Percentiles rank a stretch among this genome's conserved stretches.
phyloP scores from a whole-genome alignment of 1,140 invertebrate genomes.

The Helicoverpa zea region DNA sequence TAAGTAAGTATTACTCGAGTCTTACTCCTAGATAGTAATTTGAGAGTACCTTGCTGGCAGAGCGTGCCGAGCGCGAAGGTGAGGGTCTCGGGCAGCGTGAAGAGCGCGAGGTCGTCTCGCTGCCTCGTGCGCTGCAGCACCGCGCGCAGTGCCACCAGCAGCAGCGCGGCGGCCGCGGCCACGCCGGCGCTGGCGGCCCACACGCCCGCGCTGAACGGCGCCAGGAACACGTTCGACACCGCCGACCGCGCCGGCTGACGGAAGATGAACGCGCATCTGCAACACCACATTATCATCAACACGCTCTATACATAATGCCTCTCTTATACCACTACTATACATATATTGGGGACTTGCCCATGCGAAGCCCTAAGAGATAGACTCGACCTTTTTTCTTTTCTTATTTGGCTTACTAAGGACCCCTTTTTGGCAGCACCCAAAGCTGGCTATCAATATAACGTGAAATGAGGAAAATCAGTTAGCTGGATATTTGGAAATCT shows the following conservation, averaged over 20 bases:
- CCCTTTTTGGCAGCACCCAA: too few species aligned
- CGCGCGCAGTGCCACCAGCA: slow-evolving; percentile 61
- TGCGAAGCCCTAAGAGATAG: too few species aligned
- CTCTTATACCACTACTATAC: too few species aligned
- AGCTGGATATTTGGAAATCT: too few species aligned
- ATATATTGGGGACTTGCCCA: too few species aligned
- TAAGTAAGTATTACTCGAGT: too few species aligned
- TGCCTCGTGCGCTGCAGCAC: slow-evolving; percentile 60
- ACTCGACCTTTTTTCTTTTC: too few species aligned
- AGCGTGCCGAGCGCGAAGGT: slow-evolving; percentile 87
- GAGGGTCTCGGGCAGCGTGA: slow-evolving; percentile 79
- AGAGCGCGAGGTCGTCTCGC: slow-evolving; percentile 46
- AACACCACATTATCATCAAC: background rate
- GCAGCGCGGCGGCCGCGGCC: slow-evolving; percentile 65
- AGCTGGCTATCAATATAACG: too few species aligned
- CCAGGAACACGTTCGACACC: slow-evolving; percentile 89
- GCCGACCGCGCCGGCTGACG: slow-evolving; percentile 89
- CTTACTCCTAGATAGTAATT: too few species aligned
- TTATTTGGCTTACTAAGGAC: too few species aligned
- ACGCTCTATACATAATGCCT: too few species aligned
- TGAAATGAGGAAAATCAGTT: too few species aligned
- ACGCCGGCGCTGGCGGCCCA: slow-evolving; percentile 85
- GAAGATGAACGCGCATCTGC: slow-evolving; percentile 87
- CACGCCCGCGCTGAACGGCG: slow-evolving; percentile 89
- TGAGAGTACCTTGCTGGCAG: slow-evolving; percentile 88